Conservation (phyloP, 2,797 vertebrate genomes). For the Poecile montanus region DNA sequence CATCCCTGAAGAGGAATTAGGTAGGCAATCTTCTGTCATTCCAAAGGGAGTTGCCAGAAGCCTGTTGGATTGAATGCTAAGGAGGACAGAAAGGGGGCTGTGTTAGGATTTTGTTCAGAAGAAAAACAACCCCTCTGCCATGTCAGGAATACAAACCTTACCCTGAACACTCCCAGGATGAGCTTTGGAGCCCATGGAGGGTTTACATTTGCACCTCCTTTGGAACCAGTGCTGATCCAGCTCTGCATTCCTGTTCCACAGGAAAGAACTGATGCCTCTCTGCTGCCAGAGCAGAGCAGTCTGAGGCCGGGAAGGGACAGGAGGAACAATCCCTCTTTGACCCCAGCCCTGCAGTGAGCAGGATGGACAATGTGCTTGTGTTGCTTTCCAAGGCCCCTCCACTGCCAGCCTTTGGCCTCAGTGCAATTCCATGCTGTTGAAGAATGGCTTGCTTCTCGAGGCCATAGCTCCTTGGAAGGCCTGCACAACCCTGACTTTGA, state of each 20-base stretch:
- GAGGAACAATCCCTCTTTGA: not conserved
- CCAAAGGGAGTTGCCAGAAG: not conserved
- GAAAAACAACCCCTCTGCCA: not conserved
- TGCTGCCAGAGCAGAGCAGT: not conserved
- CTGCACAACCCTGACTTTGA: no score
- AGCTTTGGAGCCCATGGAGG: not conserved
- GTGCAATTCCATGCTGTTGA: not conserved
- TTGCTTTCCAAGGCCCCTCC: not conserved
- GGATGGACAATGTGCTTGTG: not conserved
- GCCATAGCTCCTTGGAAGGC: no score
- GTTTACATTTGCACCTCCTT: not conserved
- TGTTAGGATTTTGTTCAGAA: not conserved
- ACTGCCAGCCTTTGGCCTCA: no score
- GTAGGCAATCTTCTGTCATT: not conserved
- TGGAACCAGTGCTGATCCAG: not conserved
- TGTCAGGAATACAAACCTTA: not conserved
- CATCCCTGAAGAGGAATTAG: not conserved
- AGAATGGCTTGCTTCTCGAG: no score
- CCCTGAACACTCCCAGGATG: not conserved
- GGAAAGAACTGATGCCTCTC: not conserved
- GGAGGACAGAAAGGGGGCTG: fast-evolving
- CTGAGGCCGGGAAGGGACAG: not conserved
- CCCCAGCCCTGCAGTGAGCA: not conserved
- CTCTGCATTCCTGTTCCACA: not conserved
- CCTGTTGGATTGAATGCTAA: not conserved